Evolutionary conservation across 2,797 vertebrate species (phyloP), one percentile per base, ranked within the genome.

Genomic region (Hoplostethus mediterraneus): DNA sequence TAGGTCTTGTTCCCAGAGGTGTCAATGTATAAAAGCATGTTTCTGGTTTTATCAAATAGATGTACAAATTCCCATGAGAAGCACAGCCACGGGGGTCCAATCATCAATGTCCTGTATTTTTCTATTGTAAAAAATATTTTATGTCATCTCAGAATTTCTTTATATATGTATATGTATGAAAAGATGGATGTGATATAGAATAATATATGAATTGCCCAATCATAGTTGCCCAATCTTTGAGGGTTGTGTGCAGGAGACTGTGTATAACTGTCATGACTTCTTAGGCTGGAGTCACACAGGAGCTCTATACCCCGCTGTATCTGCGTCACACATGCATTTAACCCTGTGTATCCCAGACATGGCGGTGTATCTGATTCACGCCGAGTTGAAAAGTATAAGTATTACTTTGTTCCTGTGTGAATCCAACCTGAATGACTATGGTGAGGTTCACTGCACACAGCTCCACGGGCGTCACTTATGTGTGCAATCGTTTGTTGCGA

Each of bases 21-120:
- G 87, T 92, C 69, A 75, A 79, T 93, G 87, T 94, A 90, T 85
- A 89, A 90, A 91, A 92, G 95, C 94, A 95, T 95, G 95, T 93
- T 93, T 90, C 87, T 82, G 90, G 76, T 91, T 91, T 89, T 89
- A 81, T 81, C 59, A 72, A 89, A 86, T 90, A 80, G 83, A 92
- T 94, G 89, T 94, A 89, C 87, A 89, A 88, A 85, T 79, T 81
- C 80, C 82, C 69, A 83, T 83, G 75, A 93, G 83, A 94, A 94
- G 94, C 93, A 94, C 93, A 94, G 91, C 89, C 76, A 80, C 84
- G 84, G 89, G 86, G 92, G 89, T 93, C 86, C 79, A 93, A 90
- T 90, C 86, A 90, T 94, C 81, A 85, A 86, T 92, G 93, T 95
- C 87, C 79, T 90, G 93, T 95, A 94, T 95, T 95, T 95, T 95